phyloP scores from a whole-genome alignment of 1,140 invertebrate genomes.

The Anthonomus grandis region DNA sequence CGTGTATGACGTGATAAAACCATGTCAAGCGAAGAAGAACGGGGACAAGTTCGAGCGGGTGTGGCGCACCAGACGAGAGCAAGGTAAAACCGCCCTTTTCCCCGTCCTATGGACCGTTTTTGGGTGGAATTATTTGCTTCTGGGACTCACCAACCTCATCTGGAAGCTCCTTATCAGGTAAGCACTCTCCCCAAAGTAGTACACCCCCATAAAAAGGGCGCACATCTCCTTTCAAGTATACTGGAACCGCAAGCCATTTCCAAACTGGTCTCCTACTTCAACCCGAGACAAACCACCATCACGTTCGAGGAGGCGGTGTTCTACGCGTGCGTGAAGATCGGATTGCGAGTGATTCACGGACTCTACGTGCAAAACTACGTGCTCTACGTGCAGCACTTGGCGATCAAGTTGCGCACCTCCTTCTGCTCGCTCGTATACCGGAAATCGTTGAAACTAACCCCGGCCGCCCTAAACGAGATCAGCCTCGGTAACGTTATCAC shows the following conservation, averaged over 20 bases:
- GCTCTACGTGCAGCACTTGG: slow-evolving; percentile 66
- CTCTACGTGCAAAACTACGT: slow-evolving; percentile 66
- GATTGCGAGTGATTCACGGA: slow-evolving; percentile 18
- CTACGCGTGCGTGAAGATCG: slow-evolving; percentile 28
- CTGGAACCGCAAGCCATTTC: slow-evolving; percentile 29
- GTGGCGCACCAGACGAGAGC: slow-evolving; percentile 25
- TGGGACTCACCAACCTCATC: slow-evolving; percentile 14
- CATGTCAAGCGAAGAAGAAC: slow-evolving; percentile 28
- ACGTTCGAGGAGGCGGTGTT: slow-evolving; percentile 32
- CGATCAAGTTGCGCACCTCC: slow-evolving; percentile 76
- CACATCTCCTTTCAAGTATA: slow-evolving; percentile 23
- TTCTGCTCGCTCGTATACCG: slow-evolving; percentile 78
- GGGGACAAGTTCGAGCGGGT: slow-evolving; percentile 34
- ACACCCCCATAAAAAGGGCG: not conserved
- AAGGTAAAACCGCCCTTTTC: slow-evolving; percentile 23
- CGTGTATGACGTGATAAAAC: slow-evolving; percentile 33
- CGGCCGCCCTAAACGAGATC: slow-evolving; percentile 69
- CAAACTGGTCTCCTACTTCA: slow-evolving; percentile 38
- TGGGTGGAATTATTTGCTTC: slow-evolving; percentile 26
- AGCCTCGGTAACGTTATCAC: slow-evolving; percentile 83
- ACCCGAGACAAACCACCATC: slow-evolving; percentile 25
- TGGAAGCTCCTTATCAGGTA: slow-evolving; percentile 24
- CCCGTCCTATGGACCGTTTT: slow-evolving; percentile 28
- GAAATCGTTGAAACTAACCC: slow-evolving; percentile 69
- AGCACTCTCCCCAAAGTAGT: not conserved